Evolutionary conservation across 2,113 vertebrate species (phyloP).

Genomic region (Etheostoma cragini): DNA sequence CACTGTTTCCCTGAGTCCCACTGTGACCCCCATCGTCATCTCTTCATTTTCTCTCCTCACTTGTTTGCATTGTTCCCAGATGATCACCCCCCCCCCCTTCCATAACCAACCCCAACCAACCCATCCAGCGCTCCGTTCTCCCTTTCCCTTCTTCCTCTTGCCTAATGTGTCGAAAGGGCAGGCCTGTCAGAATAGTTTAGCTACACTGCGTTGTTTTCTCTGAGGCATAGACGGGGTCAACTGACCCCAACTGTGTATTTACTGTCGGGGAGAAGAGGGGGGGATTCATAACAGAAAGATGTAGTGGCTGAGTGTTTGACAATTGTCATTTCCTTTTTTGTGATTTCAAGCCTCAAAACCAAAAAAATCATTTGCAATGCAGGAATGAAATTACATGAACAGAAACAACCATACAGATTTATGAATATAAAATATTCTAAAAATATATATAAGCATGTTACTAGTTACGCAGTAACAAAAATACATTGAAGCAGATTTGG

Average conservation of each 20-base stretch:
- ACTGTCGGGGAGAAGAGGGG: slow-evolving; percentile 58
- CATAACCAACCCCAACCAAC: background rate
- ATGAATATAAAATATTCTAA: background rate
- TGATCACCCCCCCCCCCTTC: slow-evolving; percentile 22
- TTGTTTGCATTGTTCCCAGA: slow-evolving; percentile 47
- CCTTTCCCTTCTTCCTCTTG: slow-evolving; percentile 57
- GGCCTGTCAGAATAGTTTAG: slow-evolving; percentile 79
- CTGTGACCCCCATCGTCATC: slow-evolving; percentile 18
- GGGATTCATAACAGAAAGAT: slow-evolving; percentile 39
- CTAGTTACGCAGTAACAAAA: background rate
- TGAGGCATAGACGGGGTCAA: slow-evolving; percentile 68
- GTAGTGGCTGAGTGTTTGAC: slow-evolving; percentile 29
- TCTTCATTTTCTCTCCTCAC: slow-evolving; percentile 39
- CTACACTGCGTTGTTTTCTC: slow-evolving; percentile 68
- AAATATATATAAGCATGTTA: background rate
- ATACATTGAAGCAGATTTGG: background rate
- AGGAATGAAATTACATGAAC: background rate
- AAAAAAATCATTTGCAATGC: background rate
- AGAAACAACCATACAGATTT: background rate
- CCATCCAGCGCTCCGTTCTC: slow-evolving; percentile 25
- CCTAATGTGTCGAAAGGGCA: slow-evolving; percentile 75
- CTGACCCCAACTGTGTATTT: slow-evolving; percentile 73
- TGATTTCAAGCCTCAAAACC: slow-evolving; percentile 6
- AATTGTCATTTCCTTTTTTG: slow-evolving; percentile 13
- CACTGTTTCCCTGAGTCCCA: slow-evolving; percentile 11